Conservation (phyloP, 2,797 vertebrate genomes). For the Poeciliopsis presidionis region DNA sequence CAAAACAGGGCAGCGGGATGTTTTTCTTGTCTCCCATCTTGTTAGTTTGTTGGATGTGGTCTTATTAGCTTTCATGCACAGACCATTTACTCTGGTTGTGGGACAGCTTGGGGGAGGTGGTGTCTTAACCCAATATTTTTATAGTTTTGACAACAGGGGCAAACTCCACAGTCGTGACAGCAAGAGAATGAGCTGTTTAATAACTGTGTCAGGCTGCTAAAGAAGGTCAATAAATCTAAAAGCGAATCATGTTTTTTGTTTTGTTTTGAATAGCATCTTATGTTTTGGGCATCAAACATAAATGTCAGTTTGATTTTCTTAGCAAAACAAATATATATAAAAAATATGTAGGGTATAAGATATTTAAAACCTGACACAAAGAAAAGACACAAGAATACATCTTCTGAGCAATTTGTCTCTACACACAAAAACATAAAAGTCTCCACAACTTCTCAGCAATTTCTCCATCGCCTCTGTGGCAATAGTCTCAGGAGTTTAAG, state of each 20-base stretch:
- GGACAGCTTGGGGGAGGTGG: background rate
- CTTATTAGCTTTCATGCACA: slow-evolving; percentile 35
- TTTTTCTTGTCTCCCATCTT: slow-evolving; percentile 15
- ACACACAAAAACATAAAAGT: background rate
- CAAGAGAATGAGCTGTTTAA: slow-evolving; percentile 31
- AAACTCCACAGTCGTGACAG: slow-evolving; percentile 1
- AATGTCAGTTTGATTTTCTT: background rate
- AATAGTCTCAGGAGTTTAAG: slow-evolving; percentile 14
- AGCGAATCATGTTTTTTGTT: background rate
- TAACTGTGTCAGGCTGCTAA: background rate
- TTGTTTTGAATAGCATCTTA: background rate
- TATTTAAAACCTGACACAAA: background rate
- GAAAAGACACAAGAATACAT: background rate
- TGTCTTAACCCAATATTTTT: slow-evolving; percentile 22
- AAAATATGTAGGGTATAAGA: background rate
- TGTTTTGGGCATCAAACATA: background rate
- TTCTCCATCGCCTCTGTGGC: slow-evolving; percentile 11
- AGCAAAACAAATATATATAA: background rate
- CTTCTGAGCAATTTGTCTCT: background rate
- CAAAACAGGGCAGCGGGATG: background rate
- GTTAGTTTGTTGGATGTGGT: slow-evolving; percentile 23
- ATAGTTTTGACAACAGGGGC: slow-evolving; percentile 28
- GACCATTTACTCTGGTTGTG: background rate
- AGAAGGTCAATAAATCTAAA: slow-evolving; percentile 4
- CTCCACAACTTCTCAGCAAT: background rate